Conservation (phyloP, 2,113 vertebrate genomes). For the Macroglossus sobrinus region DNA sequence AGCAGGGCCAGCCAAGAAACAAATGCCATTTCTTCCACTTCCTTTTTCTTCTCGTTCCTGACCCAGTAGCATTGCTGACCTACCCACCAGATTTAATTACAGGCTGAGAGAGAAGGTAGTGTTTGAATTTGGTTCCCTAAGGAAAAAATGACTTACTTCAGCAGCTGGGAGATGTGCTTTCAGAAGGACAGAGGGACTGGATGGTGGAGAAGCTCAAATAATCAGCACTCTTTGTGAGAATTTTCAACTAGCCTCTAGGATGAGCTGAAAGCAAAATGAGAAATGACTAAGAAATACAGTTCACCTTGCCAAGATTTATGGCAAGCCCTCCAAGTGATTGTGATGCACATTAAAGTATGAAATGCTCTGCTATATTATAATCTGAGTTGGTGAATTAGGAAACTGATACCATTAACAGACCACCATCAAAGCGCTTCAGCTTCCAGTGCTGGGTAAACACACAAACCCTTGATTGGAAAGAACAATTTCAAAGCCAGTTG, state of each 20-base stretch:
- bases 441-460: slow-evolving; percentile 7
- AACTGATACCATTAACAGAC: slow-evolving; percentile 26
- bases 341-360: background rate
- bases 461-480: slow-evolving; percentile 32
- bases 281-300: background rate
- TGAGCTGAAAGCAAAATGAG: slow-evolving; percentile 27
- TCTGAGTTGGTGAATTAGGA: background rate
- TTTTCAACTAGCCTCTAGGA: background rate
- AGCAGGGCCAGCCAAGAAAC: slow-evolving; percentile 43
- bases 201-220: background rate
- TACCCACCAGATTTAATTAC: slow-evolving; percentile 57
- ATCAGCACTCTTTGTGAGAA: background rate
- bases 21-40: slow-evolving; percentile 57
- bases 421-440: slow-evolving; percentile 29
- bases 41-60: slow-evolving; percentile 52
- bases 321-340: background rate
- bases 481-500: slow-evolving; percentile 11
- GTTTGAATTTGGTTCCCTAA: slow-evolving; percentile 49
- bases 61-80: slow-evolving; percentile 59
- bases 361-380: background rate
- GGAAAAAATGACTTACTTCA: slow-evolving; percentile 36
- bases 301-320: background rate
- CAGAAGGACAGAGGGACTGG: slow-evolving; percentile 2
- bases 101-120: slow-evolving; percentile 36
- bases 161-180: background rate